Evolutionary conservation across 1,140 invertebrate species (phyloP).

Genomic region (Probaryconus sp.): DNA sequence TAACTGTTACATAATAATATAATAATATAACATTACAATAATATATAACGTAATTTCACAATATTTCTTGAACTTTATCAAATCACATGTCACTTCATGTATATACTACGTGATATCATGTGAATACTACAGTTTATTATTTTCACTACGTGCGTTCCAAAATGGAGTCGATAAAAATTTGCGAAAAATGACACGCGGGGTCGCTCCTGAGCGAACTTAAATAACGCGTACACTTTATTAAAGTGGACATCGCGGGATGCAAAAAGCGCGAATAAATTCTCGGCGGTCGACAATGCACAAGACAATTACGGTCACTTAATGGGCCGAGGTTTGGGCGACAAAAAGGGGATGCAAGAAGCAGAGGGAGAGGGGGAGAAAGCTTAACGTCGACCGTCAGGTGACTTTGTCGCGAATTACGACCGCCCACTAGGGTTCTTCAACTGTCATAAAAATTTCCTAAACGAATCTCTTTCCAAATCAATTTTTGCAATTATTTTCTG

Average conservation of each 20-base stretch:
- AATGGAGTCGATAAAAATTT: too few species aligned
- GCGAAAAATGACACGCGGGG: too few species aligned
- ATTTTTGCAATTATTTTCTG: slow-evolving; percentile 30
- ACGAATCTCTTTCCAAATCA: slow-evolving; percentile 43
- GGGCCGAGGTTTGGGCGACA: slow-evolving; percentile 28
- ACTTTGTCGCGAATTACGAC: slow-evolving; percentile 50
- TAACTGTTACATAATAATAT: too few species aligned
- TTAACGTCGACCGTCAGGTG: slow-evolving; percentile 17
- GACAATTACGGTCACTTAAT: slow-evolving; percentile 51
- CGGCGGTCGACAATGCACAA: slow-evolving; percentile 33
- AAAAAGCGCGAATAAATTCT: slow-evolving; percentile 38
- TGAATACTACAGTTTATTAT: too few species aligned
- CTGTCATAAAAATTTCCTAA: slow-evolving; percentile 37
- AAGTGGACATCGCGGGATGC: slow-evolving; percentile 11
- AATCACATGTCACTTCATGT: too few species aligned
- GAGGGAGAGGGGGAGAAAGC: too few species aligned
- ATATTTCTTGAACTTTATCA: too few species aligned
- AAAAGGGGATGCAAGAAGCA: slow-evolving; percentile 30
- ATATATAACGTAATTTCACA: too few species aligned
- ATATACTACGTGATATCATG: too few species aligned
- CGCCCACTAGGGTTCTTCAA: slow-evolving; percentile 34
- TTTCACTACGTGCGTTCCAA: too few species aligned
- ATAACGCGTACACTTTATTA: slow-evolving; percentile 46
- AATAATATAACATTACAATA: too few species aligned
- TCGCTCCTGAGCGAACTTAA: slow-evolving; percentile 43